A percentile compares a stretch with the other conserved stretches of the same genome.
Evolutionary conservation across 2,797 vertebrate species (phyloP).

Genomic region (Hypotaenidia okinawae): DNA sequence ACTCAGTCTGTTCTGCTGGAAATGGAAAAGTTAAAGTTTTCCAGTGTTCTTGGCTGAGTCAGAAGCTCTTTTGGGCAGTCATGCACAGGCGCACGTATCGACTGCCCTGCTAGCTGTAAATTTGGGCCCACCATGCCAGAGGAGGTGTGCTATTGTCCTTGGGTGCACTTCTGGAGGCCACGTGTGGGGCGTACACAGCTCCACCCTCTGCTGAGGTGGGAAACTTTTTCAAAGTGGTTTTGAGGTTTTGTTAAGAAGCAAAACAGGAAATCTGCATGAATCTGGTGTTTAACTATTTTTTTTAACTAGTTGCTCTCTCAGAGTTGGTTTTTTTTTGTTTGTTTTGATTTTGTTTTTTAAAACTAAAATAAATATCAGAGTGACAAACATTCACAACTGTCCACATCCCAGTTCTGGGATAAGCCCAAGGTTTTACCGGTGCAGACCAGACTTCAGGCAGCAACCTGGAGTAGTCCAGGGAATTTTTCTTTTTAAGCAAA

Average conservation of each 20-base stretch:
- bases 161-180: neutral
- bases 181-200: neutral
- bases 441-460: neutral
- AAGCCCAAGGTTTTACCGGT: neutral
- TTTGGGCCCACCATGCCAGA: neutral
- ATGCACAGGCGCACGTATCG: neutral
- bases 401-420: neutral
- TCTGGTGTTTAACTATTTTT: constrained; percentile 4
- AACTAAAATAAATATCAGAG: neutral
- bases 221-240: constrained; percentile 67
- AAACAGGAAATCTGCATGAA: constrained; percentile 66
- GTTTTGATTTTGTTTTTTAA: neutral
- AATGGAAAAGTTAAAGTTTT: neutral
- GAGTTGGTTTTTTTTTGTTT: neutral
- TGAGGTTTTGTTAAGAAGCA: constrained; percentile 65
- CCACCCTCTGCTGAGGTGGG: constrained; percentile 50
- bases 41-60: neutral
- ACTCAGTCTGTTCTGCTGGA: neutral
- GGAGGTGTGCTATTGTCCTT: constrained; percentile 14
- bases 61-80: neutral
- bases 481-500: neutral
- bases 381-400: neutral
- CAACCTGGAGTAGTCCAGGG: neutral
- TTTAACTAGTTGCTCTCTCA: neutral
- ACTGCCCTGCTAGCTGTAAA: neutral